A percentile compares a stretch with the other conserved stretches of the same genome.
Evolutionary conservation across 1,140 invertebrate species (phyloP).

Genomic region (Seison nebaliae): DNA sequence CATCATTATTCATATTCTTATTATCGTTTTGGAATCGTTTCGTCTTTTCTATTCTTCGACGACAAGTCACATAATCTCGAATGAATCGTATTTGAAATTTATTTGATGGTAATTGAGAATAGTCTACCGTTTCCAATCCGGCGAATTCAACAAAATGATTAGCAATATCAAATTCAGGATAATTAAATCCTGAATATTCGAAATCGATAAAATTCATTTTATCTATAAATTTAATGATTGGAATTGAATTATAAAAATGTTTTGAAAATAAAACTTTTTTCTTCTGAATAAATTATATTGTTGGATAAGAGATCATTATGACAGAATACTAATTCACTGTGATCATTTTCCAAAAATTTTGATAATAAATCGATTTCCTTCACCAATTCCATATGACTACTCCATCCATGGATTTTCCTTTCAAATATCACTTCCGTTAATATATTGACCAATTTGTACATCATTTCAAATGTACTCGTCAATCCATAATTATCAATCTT

Average conservation of each 20-base stretch:
- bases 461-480: too few species aligned
- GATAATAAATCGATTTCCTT: too few species aligned
- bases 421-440: too few species aligned
- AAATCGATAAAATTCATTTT: slow-evolving; percentile 91
- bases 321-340: slow-evolving; percentile 58
- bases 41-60: slow-evolving; percentile 15
- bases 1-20: slow-evolving; percentile 14
- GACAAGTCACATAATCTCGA: slow-evolving; percentile 8
- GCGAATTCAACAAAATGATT: slow-evolving; percentile 94
- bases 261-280: slow-evolving; percentile 32
- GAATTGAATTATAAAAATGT: slow-evolving; percentile 28
- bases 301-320: slow-evolving; percentile 85
- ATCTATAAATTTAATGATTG: too few species aligned
- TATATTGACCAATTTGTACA: too few species aligned
- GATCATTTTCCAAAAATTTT: slow-evolving; percentile 41
- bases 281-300: slow-evolving; percentile 59
- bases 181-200: slow-evolving; percentile 76
- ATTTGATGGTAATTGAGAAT: slow-evolving; percentile 44
- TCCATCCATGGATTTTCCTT: too few species aligned
- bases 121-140: slow-evolving; percentile 36
- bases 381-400: too few species aligned
- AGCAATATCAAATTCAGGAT: slow-evolving; percentile 77
- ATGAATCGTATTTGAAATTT: slow-evolving; percentile 30
- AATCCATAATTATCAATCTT: too few species aligned
- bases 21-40: slow-evolving; percentile 14